phyloP scores from a whole-genome alignment of 2,113 vertebrate genomes.

The Meriones unguiculatus region DNA sequence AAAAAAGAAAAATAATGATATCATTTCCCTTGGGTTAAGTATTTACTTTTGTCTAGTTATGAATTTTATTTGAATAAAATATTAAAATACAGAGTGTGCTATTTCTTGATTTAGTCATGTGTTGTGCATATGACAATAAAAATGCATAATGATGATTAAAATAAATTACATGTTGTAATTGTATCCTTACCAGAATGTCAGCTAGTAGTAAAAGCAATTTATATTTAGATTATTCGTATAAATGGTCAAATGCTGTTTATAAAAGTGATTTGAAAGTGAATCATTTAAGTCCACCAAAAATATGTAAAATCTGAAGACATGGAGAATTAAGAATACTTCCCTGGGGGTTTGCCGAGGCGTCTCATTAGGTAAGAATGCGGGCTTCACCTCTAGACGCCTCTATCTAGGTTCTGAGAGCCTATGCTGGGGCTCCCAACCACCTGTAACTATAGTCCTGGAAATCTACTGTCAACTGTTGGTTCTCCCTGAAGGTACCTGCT shows the following conservation, averaged over 20 bases:
- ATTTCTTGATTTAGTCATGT: not conserved
- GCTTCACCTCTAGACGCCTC: accelerated
- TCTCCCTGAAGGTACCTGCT: not conserved
- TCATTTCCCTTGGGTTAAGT: not conserved
- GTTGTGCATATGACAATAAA: not conserved
- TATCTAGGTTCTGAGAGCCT: no score
- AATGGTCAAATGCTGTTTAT: not conserved
- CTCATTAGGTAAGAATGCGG: not conserved
- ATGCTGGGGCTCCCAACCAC: not conserved
- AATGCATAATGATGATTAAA: not conserved
- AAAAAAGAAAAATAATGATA: not conserved
- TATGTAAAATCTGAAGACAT: not conserved
- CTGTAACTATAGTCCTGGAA: no score
- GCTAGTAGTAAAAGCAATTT: not conserved
- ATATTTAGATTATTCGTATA: not conserved
- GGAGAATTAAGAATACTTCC: not conserved
- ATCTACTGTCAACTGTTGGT: not conserved
- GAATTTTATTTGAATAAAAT: not conserved
- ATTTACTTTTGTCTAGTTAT: not conserved
- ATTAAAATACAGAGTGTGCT: not conserved
- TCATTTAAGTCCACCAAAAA: not conserved
- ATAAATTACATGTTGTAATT: not conserved
- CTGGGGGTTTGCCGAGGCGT: not conserved
- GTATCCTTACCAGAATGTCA: not conserved
- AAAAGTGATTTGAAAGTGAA: not conserved